phyloP scores from a whole-genome alignment of 2,888 invertebrate genomes.

The Apamea sordens region DNA sequence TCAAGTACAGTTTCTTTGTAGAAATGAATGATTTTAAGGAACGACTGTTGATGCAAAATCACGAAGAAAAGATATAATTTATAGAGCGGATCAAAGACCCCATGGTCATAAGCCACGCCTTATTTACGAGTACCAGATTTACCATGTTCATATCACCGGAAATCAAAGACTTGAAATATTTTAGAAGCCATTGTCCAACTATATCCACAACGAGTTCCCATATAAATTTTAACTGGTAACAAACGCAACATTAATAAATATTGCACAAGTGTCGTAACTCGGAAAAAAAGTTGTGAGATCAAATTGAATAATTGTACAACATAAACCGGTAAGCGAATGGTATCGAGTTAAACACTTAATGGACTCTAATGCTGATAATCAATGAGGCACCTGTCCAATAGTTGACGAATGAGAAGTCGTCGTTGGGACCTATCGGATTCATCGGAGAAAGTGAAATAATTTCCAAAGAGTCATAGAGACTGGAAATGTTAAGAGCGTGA shows the following conservation, averaged over 20 bases:
- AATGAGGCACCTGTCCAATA: constrained; percentile 83
- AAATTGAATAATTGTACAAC: constrained; percentile 81
- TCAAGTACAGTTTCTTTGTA: background rate
- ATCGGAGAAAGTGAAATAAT: constrained; percentile 87
- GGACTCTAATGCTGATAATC: constrained; percentile 84
- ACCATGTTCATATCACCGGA: constrained; percentile 3
- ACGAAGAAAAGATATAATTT: background rate
- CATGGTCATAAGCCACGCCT: background rate
- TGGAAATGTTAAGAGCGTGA: constrained; percentile 65
- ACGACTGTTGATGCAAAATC: background rate
- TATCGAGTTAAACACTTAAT: constrained; percentile 88
- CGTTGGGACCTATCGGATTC: constrained; percentile 78
- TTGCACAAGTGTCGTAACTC: constrained; percentile 72
- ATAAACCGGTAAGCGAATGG: constrained; percentile 81
- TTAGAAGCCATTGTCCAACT: constrained; percentile 22
- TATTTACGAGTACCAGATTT: background rate
- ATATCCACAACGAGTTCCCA: constrained; percentile 16
- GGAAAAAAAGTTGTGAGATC: constrained; percentile 72
- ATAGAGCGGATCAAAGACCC: background rate
- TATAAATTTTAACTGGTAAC: constrained; percentile 45
- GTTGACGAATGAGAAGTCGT: constrained; percentile 85
- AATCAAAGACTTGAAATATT: constrained; percentile 22
- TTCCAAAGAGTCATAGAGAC: constrained; percentile 61
- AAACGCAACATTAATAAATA: constrained; percentile 60
- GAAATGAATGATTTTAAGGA: background rate